These are phyloP conservation scores for Drosophila siamana DNA, from an alignment of 2,888 invertebrate species.

Conservation along the genomic window DNA sequence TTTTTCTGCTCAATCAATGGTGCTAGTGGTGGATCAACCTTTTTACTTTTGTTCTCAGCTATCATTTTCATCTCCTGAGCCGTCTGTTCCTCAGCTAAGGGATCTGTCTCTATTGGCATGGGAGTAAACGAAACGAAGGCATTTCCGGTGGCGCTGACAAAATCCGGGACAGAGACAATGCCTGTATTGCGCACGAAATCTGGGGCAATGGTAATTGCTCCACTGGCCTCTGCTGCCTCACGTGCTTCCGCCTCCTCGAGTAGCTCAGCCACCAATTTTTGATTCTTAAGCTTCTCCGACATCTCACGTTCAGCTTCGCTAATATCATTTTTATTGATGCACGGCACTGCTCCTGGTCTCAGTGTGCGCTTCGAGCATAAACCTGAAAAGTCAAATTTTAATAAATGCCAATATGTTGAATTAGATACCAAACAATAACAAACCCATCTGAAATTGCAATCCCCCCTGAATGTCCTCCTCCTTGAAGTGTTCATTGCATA, in stretches of 20 bases:
- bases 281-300: slow-evolving; percentile 51
- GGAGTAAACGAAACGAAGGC: slow-evolving; percentile 35
- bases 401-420: neutral
- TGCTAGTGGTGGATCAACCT: neutral
- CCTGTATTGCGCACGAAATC: slow-evolving; percentile 49
- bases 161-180: slow-evolving; percentile 47
- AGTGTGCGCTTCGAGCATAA: slow-evolving; percentile 63
- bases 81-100: slow-evolving; percentile 34
- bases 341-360: slow-evolving; percentile 62
- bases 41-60: slow-evolving; percentile 1
- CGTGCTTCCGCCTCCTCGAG: slow-evolving; percentile 54
- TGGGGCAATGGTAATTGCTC: slow-evolving; percentile 30
- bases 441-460: slow-evolving; percentile 65
- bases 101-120: slow-evolving; percentile 43
- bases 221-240: slow-evolving; percentile 45
- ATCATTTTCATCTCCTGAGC: neutral
- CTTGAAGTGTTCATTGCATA: slow-evolving; percentile 66
- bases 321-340: slow-evolving; percentile 54
- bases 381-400: slow-evolving; percentile 30
- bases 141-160: slow-evolving; percentile 49
- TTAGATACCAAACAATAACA: slow-evolving; percentile 22
- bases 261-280: slow-evolving; percentile 55
- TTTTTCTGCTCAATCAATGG: slow-evolving; percentile 7
- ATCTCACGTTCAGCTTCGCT: slow-evolving; percentile 48
- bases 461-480: slow-evolving; percentile 67